Base-by-base conservation (phyloP, 2,888 invertebrate genomes). In the Notocelia uddmanniana region DNA sequence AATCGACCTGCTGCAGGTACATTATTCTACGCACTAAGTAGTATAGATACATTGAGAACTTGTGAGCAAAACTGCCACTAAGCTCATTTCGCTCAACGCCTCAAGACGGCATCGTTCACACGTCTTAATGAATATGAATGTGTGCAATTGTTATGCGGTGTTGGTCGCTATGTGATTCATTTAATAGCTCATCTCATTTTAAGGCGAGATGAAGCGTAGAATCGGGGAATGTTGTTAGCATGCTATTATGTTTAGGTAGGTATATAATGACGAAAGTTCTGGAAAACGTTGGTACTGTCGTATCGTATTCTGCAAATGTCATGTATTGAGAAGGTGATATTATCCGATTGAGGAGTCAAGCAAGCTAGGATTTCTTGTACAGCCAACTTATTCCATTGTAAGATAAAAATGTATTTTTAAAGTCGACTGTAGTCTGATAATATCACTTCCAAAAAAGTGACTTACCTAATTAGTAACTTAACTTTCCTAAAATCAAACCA, bases 91-190 rank as follows among this genome's bases (percentile, higher is more conserved):
- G 62, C 62, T 26, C 48, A 48, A 31, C 19, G 60, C 45, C 31
- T 45, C 60, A 62, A 62, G 31, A 59, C 21, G 41, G 21, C 41
- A 26, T 18, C 34, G 19, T 50, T 59, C 34, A 37, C 23, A 34
- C 15, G 50, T 59, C 48, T 68, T 23, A 37, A 68, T 68, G 50
- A 52, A 59, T 59, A 68, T 52, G 21, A 68, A 59, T 68, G 37
- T 23, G 58, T 58, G 15, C 18, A 9, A 54, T 54, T 19, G 63
- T 18, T 11, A 34, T 45, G 23, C 26, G 13, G 57, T 57, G 45
- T 67, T 37, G 45, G 41, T 45, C 13, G 57, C 57, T 59, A 50
- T 60, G 23, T 26, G 34, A 37, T 63, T 64, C 31, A 19, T 62
- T 50, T 50, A 62, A 50, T 31, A 31, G 31, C 50, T 50, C 13